A percentile compares a stretch with the other conserved stretches of the same genome.
phyloP scores from a whole-genome alignment of 1,140 invertebrate genomes.

The Bombus picipes region DNA sequence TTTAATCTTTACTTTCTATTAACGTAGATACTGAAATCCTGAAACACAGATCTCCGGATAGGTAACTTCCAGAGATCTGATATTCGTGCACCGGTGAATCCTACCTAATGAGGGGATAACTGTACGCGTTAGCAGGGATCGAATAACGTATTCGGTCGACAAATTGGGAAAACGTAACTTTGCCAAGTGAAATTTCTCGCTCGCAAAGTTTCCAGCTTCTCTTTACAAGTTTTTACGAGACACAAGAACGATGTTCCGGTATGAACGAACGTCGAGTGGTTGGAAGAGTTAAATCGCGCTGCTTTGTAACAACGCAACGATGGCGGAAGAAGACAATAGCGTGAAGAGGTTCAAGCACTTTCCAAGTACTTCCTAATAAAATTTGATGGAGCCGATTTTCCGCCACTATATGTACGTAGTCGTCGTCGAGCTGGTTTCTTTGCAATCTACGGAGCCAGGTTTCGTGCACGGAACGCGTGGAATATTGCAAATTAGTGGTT shows the following conservation, averaged over 20 bases:
- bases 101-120: constrained; percentile 22
- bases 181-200: constrained; percentile 22
- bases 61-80: constrained; percentile 19
- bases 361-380: constrained; percentile 47
- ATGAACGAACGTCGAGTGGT: not conserved
- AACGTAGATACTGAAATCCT: constrained; percentile 17
- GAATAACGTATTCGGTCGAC: constrained; percentile 23
- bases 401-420: no score
- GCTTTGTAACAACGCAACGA: constrained; percentile 19
- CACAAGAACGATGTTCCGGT: not conserved
- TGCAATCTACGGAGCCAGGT: not conserved
- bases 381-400: constrained; percentile 34
- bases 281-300: not conserved
- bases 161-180: constrained; percentile 28
- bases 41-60: not conserved
- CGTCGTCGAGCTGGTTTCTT: not conserved
- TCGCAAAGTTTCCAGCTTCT: not conserved
- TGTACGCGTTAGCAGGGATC: constrained; percentile 56
- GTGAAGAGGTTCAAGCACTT: constrained; percentile 25
- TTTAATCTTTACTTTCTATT: constrained; percentile 49
- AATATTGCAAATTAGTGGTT: constrained; percentile 11
- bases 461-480: not conserved
- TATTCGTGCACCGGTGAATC: constrained; percentile 1
- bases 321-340: constrained; percentile 37
- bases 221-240: not conserved